Percentiles rank a stretch among this genome's conserved stretches.
These are phyloP conservation scores for Narcine bancroftii DNA, from an alignment of 2,113 vertebrate species.

Conservation along the genomic window DNA sequence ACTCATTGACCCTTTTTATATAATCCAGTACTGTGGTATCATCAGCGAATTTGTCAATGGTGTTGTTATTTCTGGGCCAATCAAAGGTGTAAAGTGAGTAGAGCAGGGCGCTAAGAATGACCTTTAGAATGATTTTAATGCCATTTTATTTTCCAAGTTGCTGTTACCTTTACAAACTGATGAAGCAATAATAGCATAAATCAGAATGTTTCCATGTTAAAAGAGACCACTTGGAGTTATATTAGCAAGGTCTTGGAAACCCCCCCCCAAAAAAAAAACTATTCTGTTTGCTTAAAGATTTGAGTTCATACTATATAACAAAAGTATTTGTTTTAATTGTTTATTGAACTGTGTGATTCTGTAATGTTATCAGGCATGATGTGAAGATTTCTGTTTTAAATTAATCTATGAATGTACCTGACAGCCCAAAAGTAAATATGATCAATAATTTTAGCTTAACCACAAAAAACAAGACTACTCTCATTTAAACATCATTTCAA, in stretches of 20 bases:
- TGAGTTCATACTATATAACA: background rate
- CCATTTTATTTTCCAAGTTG: background rate
- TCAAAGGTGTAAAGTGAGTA: too few species aligned
- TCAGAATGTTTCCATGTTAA: background rate
- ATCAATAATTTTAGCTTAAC: background rate
- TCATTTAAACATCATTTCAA: background rate
- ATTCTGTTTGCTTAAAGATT: background rate
- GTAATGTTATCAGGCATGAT: background rate
- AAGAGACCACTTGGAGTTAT: background rate
- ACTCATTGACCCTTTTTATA: too few species aligned
- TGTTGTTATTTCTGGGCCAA: too few species aligned
- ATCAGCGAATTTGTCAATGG: too few species aligned
- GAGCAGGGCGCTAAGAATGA: too few species aligned
- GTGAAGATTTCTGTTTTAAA: background rate
- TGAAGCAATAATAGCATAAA: background rate
- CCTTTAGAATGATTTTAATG: background rate
- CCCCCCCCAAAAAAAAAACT: too few species aligned
- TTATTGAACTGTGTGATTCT: background rate
- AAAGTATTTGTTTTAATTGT: background rate
- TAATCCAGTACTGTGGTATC: too few species aligned
- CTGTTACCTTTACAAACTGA: background rate
- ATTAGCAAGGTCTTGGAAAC: too few species aligned
- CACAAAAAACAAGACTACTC: background rate
- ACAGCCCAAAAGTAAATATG: background rate
- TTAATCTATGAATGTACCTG: background rate